A percentile compares a stretch with the other conserved stretches of the same genome.
These are phyloP conservation scores for Agapornis roseicollis DNA, from an alignment of 2,113 vertebrate species.

Conservation along the genomic window DNA sequence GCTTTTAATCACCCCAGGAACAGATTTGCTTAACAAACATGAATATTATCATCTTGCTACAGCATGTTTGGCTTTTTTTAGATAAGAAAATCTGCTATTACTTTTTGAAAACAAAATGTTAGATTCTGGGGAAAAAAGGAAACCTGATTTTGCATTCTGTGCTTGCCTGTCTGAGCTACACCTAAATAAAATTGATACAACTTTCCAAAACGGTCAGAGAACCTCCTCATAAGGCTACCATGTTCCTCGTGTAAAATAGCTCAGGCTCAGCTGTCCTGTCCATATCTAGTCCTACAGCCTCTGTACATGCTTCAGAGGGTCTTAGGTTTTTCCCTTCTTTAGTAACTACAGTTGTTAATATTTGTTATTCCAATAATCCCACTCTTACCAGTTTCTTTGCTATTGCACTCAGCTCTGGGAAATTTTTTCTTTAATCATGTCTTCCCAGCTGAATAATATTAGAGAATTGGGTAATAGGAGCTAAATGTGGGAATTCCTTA, in stretches of 20 bases:
- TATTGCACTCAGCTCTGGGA: background rate
- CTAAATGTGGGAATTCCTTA: background rate
- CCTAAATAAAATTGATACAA: background rate
- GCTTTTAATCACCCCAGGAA: background rate
- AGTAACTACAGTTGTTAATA: background rate
- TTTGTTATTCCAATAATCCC: background rate
- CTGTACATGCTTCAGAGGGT: background rate
- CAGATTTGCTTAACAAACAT: background rate
- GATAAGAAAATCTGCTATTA: background rate
- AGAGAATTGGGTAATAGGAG: background rate
- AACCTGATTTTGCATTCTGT: background rate
- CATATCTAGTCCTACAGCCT: background rate
- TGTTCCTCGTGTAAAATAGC: background rate
- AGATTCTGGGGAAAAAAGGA: background rate
- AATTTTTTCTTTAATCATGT: background rate
- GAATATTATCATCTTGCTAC: background rate
- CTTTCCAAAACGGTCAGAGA: background rate
- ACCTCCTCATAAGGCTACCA: background rate
- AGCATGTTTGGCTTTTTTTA: background rate
- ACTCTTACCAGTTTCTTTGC: background rate
- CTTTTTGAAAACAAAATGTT: background rate
- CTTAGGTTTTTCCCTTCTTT: background rate
- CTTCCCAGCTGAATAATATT: background rate
- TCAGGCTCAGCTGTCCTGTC: background rate
- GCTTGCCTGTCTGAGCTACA: background rate